These are phyloP conservation scores for Brachionus rotundiformis DNA, from an alignment of 1,140 invertebrate species.

Conservation along the genomic window DNA sequence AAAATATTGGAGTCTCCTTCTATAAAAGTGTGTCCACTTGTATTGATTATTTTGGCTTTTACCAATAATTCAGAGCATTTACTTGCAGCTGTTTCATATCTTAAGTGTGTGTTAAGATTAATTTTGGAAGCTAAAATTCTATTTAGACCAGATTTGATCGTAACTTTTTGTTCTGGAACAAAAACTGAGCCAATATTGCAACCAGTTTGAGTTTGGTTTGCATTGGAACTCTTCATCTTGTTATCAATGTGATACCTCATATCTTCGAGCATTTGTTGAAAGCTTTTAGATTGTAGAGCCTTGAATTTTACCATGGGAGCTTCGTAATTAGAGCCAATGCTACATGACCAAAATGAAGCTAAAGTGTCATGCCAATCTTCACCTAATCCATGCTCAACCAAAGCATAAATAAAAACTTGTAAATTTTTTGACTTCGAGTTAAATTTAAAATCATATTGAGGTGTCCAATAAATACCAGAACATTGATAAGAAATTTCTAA, in stretches of 20 bases:
- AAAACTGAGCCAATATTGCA: neutral
- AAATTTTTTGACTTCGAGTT: neutral
- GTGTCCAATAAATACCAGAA: neutral
- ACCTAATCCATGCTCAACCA: neutral
- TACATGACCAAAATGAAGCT: neutral
- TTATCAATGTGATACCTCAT: neutral
- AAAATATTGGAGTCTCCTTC: constrained; percentile 62
- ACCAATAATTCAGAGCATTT: constrained; percentile 60
- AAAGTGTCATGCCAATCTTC: neutral
- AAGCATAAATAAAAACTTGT: neutral
- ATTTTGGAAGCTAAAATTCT: constrained; percentile 50
- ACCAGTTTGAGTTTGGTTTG: too few species aligned
- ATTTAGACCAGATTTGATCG: neutral
- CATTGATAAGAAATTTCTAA: neutral
- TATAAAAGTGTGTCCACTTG: constrained; percentile 59
- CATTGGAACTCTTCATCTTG: neutral
- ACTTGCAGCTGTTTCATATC: constrained; percentile 60
- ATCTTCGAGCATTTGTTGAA: neutral
- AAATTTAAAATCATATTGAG: constrained; percentile 8
- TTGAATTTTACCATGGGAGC: neutral
- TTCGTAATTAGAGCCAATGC: neutral
- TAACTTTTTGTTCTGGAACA: neutral
- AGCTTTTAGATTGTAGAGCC: neutral
- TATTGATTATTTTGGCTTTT: constrained; percentile 60
- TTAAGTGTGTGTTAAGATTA: constrained; percentile 59